Base-by-base conservation (phyloP, 37 sponge, comb jelly and placozoan genomes). In the Aplysina aerophoba region DNA sequence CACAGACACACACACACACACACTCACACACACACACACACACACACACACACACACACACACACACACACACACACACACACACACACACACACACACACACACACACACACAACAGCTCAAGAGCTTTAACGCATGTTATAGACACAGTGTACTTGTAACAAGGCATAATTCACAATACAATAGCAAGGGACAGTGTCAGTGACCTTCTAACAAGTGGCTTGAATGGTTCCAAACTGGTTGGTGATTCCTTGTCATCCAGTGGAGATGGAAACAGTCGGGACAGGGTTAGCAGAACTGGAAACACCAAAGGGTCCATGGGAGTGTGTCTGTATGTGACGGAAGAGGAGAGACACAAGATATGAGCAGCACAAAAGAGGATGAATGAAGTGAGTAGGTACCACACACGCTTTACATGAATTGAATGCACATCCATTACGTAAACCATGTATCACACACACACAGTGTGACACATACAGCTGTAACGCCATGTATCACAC, bases 221-320 rank as follows among this genome's bases (percentile, higher is more conserved):
- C 1, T 83, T 55, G 53, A 93, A 89, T 4, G 78, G 75, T 0
- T 65, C 21, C 15, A 93, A 77, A 21, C 81, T 77, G 30, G 25
- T 57, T 30, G 73, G 75, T 27, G 90, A 81, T 37, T 60, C 22
- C 20, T 62, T 50, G 30, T 87, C 88, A 84, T 87, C 87, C 15
- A 90, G 66, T 4, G 88, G 60, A 55, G 95, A 91, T 27, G 92
- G 90, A 44, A 82, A 89, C 27, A 94, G 85, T 36, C 85, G 69
- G 6, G 92, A 89, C 54, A 94, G 87, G 0, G 88, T 62, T 6
- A 94, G 81, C 35, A 94, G 69, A 28, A 91, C 55, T 36, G 95
- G 92, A 83, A 91, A 89, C 75, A 94, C 58, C 20, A 53, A 41
- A 1, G 79, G 72, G 28, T 83, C 25, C 66, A 69, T 56, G 5